phyloP scores from a whole-genome alignment of 2,113 vertebrate species.

The Dendrocopos noguchii region DNA sequence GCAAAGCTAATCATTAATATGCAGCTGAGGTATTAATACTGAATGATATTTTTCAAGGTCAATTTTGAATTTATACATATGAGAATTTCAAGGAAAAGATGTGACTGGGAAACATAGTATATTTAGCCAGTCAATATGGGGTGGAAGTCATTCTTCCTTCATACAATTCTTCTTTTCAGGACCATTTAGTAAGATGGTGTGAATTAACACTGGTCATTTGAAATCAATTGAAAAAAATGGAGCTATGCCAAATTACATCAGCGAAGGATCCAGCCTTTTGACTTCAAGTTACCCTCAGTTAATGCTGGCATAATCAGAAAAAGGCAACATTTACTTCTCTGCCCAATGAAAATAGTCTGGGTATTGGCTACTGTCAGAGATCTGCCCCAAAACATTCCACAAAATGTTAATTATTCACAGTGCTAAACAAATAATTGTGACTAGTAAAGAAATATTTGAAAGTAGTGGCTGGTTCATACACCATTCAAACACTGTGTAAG shows the following conservation, averaged over 20 bases:
- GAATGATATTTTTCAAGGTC: not conserved
- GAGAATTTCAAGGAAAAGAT: not conserved
- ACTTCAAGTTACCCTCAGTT: slow-evolving; percentile 69
- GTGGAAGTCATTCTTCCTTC: slow-evolving; percentile 19
- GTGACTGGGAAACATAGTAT: slow-evolving; percentile 3
- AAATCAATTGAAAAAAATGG: slow-evolving; percentile 46
- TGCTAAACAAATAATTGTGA: slow-evolving; percentile 72
- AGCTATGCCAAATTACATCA: slow-evolving; percentile 56
- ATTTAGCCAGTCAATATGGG: slow-evolving; percentile 35
- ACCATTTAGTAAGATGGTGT: slow-evolving; percentile 28
- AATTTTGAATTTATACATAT: not conserved
- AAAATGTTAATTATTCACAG: slow-evolving; percentile 66
- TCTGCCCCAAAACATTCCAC: slow-evolving; percentile 61
- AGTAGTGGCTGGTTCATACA: slow-evolving; percentile 52
- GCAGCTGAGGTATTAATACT: not conserved
- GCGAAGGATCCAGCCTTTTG: slow-evolving; percentile 57
- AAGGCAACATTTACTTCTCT: slow-evolving; percentile 54
- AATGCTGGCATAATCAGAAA: slow-evolving; percentile 63
- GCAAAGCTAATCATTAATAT: not conserved
- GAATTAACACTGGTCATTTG: slow-evolving; percentile 61
- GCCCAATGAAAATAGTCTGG: slow-evolving; percentile 60
- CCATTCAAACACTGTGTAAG: slow-evolving; percentile 52
- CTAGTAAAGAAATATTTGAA: slow-evolving; percentile 71
- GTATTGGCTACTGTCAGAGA: slow-evolving; percentile 60
- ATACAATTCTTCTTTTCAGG: slow-evolving; percentile 45